Conservation (phyloP, 1,140 invertebrate genomes). For the Vanessa tameamea region DNA sequence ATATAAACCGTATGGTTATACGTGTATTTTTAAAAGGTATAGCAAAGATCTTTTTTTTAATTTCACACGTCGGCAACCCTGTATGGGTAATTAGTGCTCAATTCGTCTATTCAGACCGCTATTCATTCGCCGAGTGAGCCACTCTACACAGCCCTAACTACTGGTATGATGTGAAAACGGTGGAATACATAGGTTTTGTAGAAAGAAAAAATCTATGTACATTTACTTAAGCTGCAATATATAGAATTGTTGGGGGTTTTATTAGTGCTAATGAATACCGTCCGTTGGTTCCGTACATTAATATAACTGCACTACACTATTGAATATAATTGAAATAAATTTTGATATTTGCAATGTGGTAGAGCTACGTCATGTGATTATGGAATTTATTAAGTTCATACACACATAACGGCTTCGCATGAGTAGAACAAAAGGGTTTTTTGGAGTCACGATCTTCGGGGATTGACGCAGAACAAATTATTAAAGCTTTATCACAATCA, state of each 20-base stretch:
- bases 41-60: slow-evolving; percentile 67
- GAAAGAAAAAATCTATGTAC: slow-evolving; percentile 25
- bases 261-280: slow-evolving; percentile 3
- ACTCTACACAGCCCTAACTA: slow-evolving; percentile 48
- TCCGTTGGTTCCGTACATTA: background rate
- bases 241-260: background rate
- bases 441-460: too few species aligned
- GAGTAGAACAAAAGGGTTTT: too few species aligned
- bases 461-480: too few species aligned
- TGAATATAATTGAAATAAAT: background rate
- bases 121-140: slow-evolving; percentile 61
- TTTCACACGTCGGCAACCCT: slow-evolving; percentile 69
- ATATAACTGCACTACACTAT: background rate
- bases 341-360: background rate
- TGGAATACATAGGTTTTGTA: slow-evolving; percentile 20
- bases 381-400: too few species aligned
- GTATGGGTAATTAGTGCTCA: slow-evolving; percentile 79
- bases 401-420: too few species aligned
- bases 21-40: slow-evolving; percentile 38
- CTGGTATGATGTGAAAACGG: slow-evolving; percentile 23
- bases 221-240: slow-evolving; percentile 13
- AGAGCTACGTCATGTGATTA: background rate
- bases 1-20: slow-evolving; percentile 2
- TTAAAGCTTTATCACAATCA: too few species aligned
- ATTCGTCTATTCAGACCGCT: slow-evolving; percentile 69